Evolutionary conservation across 2,888 invertebrate genomes (phyloP).

Genomic region (Perithous albicinctus): DNA sequence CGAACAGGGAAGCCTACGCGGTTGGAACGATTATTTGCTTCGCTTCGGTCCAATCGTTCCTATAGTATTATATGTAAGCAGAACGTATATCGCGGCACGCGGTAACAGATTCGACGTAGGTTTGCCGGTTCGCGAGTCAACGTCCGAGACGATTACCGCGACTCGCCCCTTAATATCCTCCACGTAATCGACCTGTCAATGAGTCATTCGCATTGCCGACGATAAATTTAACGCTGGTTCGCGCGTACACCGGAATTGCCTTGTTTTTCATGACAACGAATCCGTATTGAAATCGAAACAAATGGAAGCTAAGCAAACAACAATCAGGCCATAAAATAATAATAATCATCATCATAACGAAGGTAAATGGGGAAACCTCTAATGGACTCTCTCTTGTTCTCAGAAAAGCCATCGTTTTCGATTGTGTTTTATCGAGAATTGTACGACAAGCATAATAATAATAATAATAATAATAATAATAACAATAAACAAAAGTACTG

Average conservation of each 20-base stretch:
- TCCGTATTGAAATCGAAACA: neutral
- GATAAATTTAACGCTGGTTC: conserved; percentile 61
- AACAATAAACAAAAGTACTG: too few species aligned
- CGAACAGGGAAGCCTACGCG: conserved; percentile 19
- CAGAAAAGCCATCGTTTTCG: neutral
- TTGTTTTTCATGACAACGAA: conserved; percentile 2
- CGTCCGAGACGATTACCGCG: conserved; percentile 1
- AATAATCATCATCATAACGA: conserved; percentile 8
- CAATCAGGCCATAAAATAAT: neutral
- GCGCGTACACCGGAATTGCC: neutral
- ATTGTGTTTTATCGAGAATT: neutral
- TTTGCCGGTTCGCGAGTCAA: conserved; percentile 34
- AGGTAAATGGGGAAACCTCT: neutral
- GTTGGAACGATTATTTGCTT: conserved; percentile 73
- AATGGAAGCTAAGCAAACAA: too few species aligned
- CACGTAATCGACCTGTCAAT: conserved; percentile 61
- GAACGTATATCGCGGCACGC: conserved; percentile 13
- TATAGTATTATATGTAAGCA: conserved; percentile 40
- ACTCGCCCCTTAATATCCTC: conserved; percentile 39
- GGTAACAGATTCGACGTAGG: conserved; percentile 48
- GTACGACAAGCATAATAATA: too few species aligned
- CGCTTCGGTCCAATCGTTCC: conserved; percentile 73
- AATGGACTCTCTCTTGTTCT: neutral
- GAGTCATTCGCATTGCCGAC: conserved; percentile 56
- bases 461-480: too few species aligned